phyloP scores from a whole-genome alignment of 2,113 vertebrate genomes.

The Sapayoa aenigma region DNA sequence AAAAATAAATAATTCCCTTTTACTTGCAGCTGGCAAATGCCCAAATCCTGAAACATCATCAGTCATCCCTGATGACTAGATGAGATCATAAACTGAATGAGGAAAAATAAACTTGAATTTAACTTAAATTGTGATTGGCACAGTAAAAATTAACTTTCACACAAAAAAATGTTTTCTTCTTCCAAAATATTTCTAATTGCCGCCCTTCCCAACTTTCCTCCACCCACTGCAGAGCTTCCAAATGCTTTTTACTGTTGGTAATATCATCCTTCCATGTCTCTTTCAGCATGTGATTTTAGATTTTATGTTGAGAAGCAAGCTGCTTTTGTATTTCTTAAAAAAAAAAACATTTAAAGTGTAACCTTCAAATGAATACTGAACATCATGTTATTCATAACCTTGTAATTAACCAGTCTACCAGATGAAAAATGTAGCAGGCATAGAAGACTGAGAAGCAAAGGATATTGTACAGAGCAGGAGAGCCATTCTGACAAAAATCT shows the following conservation, averaged over 20 bases:
- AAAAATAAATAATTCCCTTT: conserved; percentile 17
- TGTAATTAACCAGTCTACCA: conserved; percentile 6
- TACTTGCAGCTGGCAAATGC: not conserved
- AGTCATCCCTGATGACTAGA: not conserved
- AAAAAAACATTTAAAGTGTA: not conserved
- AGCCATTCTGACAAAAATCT: conserved; percentile 23
- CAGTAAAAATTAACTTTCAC: conserved; percentile 41
- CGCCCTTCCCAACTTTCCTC: not conserved
- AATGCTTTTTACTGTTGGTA: not conserved
- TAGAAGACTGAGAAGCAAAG: not conserved
- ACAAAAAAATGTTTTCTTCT: not conserved
- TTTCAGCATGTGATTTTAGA: not conserved
- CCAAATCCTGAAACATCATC: not conserved
- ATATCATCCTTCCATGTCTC: not conserved
- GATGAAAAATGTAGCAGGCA: not conserved
- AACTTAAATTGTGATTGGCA: conserved; percentile 37
- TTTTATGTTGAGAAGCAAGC: conserved; percentile 6
- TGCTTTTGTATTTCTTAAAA: not conserved
- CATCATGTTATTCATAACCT: conserved; percentile 4
- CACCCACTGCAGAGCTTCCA: conserved; percentile 21
- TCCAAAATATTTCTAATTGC: conserved; percentile 40
- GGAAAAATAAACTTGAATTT: conserved; percentile 39
- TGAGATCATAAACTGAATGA: conserved; percentile 42
- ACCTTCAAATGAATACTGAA: not conserved
- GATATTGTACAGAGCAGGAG: not conserved